phyloP scores from a whole-genome alignment of 2,888 invertebrate species.

The Monopis laevigella region DNA sequence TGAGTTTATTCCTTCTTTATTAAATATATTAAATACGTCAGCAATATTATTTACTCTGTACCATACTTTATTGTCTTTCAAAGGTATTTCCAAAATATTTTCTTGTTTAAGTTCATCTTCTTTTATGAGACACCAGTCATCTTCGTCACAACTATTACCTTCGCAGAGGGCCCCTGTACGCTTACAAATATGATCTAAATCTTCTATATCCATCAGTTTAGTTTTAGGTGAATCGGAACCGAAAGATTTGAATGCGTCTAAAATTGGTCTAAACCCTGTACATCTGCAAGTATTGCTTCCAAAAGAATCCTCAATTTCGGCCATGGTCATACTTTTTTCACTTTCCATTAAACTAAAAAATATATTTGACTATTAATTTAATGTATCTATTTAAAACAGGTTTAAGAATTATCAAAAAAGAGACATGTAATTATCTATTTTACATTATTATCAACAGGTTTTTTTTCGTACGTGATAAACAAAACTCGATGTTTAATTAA shows the following conservation, averaged over 20 bases:
- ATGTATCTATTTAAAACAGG: too few species aligned
- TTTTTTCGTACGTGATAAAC: too few species aligned
- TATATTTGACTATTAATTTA: background rate
- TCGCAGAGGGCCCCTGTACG: background rate
- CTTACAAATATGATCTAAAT: conserved; percentile 13
- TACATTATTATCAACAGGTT: too few species aligned
- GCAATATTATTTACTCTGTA: conserved; percentile 31
- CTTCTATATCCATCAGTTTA: conserved; percentile 7
- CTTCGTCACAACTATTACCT: background rate
- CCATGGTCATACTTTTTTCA: conserved; percentile 34
- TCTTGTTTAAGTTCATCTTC: conserved; percentile 8
- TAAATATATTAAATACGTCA: conserved; percentile 36
- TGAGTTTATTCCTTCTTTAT: conserved; percentile 26
- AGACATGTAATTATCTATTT: too few species aligned
- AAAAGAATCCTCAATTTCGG: conserved; percentile 63
- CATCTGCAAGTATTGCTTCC: conserved; percentile 70
- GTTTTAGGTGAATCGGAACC: conserved; percentile 39
- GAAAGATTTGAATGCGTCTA: conserved; percentile 68
- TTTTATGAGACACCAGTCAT: conserved; percentile 17
- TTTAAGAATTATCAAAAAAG: too few species aligned
- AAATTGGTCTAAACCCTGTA: conserved; percentile 68
- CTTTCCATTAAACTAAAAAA: conserved; percentile 32
- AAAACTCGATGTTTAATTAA: too few species aligned
- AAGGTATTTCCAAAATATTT: background rate
- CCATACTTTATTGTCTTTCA: conserved; percentile 23